Evolutionary conservation across 2,113 vertebrate genomes (phyloP), one percentile per base, ranked within the genome.

Genomic region (Trinectes maculatus): DNA sequence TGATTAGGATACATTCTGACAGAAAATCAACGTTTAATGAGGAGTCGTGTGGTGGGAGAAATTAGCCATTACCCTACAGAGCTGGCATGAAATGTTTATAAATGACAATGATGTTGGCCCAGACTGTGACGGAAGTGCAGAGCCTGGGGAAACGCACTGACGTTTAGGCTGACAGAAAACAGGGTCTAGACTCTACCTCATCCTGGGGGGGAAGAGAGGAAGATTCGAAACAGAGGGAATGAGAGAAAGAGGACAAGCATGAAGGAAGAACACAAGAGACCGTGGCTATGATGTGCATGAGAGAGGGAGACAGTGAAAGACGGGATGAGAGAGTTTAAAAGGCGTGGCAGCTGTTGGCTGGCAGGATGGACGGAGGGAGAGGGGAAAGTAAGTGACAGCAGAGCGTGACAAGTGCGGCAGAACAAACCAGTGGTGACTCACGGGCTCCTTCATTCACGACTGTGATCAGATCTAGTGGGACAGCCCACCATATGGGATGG

Each of bases 11-110:
- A 91, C 88, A 91, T 87, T 85, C 79, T 92, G 95, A 96, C 92
- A 95, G 91, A 94, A 95, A 96, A 95, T 95, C 89, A 94, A 96
- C 92, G 94, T 95, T 95, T 96, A 95, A 95, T 95, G 94, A 96
- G 92, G 86, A 93, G 90, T 80, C 79, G 87, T 89, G 91, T 92
- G 91, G 82, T 80, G 79, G 82, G 85, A 91, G 85, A 90, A 92
- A 92, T 91, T 88, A 90, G 78, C 79, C 83, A 87, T 89, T 88
- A 89, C 91, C 83, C 88, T 59, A 72, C 79, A 87, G 87, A 90
- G 89, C 78, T 71, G 70, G 31, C 77, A 91, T 92, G 63, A 91
- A 90, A 90, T 89, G 86, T 91, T 91, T 85, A 89, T 91, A 90
- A 91, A 91, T 82, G 86, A 91, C 87, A 88, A 81, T 80, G 71